Conservation (phyloP, 2,888 invertebrate genomes). For the Charanyca ferruginea region DNA sequence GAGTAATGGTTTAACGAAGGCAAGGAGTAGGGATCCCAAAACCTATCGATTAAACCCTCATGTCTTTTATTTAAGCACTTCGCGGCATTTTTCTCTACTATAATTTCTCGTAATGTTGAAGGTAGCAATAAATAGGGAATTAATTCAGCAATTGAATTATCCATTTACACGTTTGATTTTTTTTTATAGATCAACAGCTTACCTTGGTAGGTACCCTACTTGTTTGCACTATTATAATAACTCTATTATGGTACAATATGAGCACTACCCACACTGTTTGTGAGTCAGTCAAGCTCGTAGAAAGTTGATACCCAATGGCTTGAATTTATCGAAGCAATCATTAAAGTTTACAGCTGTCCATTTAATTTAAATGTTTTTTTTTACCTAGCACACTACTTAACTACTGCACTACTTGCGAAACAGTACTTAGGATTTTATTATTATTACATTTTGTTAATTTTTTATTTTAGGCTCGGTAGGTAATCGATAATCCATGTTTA, state of each 20-base stretch:
- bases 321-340: not conserved
- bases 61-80: too few species aligned
- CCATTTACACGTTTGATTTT: conserved; percentile 1
- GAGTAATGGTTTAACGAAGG: too few species aligned
- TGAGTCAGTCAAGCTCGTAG: too few species aligned
- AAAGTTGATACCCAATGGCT: not conserved
- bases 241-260: too few species aligned
- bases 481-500: conserved; percentile 1
- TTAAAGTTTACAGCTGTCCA: too few species aligned
- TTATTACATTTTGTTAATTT: not conserved
- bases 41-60: too few species aligned
- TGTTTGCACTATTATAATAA: too few species aligned
- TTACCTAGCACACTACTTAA: too few species aligned
- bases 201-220: not conserved
- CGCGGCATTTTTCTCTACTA: too few species aligned
- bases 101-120: not conserved
- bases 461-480: conserved; percentile 1
- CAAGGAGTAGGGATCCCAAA: too few species aligned
- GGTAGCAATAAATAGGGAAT: conserved; percentile 5
- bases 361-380: not conserved
- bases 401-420: too few species aligned
- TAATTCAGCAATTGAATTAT: not conserved
- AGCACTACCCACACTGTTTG: not conserved
- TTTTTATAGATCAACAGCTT: conserved; percentile 3
- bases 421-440: too few species aligned